These are phyloP conservation scores for Amazona vittata DNA, from an alignment of 2,113 vertebrate genomes.

Conservation along the genomic window DNA sequence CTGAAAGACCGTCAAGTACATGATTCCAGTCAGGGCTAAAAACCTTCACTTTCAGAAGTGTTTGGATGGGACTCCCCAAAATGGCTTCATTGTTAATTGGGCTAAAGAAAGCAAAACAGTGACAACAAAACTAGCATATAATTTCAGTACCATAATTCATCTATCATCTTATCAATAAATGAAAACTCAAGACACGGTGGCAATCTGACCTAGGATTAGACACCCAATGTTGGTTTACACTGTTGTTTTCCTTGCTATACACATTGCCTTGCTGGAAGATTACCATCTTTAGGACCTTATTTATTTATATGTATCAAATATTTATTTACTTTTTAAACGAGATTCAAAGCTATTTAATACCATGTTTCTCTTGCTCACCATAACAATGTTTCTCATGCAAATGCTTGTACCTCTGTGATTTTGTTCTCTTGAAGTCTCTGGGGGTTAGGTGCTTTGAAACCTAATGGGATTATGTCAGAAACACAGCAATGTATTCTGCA, in stretches of 20 bases:
- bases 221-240: not conserved
- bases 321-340: not conserved
- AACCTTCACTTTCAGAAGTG: not conserved
- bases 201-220: not conserved
- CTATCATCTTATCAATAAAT: not conserved
- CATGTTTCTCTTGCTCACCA: not conserved
- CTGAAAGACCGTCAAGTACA: rapidly evolving
- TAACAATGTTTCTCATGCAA: not conserved
- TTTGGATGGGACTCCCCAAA: not conserved
- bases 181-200: not conserved
- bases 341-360: not conserved
- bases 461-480: not conserved
- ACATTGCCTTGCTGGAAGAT: not conserved
- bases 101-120: not conserved
- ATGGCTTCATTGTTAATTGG: not conserved
- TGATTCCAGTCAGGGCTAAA: not conserved
- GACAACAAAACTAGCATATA: not conserved
- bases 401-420: not conserved
- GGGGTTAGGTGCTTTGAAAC: not conserved
- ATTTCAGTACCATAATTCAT: not conserved
- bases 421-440: not conserved
- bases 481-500: not conserved
- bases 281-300: not conserved
- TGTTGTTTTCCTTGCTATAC: not conserved
- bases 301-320: not conserved